Conservation (phyloP, 2,797 vertebrate genomes). For the Sciurus vulgaris region DNA sequence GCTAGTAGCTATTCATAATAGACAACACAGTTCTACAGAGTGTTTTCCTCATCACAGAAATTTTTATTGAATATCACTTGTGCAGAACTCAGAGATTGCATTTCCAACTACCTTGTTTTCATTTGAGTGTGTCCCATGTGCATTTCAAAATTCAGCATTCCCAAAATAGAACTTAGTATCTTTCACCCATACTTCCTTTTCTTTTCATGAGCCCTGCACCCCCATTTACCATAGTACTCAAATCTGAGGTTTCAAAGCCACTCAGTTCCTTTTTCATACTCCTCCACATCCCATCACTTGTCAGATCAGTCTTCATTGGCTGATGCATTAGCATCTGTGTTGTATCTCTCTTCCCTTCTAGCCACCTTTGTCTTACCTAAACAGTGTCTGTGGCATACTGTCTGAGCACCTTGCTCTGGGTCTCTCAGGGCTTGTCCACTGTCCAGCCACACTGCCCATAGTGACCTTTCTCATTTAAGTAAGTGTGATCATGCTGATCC, state of each 20-base stretch:
- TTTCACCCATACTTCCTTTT: neutral
- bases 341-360: neutral
- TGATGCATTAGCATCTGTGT: neutral
- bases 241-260: constrained; percentile 14
- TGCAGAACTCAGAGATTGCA: constrained; percentile 1
- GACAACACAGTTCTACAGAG: neutral
- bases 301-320: neutral
- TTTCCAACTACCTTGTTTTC: neutral
- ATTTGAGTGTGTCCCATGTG: neutral
- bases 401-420: neutral
- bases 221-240: neutral
- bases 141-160: constrained; percentile 25
- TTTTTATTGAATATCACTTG: neutral
- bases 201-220: neutral
- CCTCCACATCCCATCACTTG: neutral
- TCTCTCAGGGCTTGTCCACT: neutral
- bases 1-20: neutral
- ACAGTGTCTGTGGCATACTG: neutral
- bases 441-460: neutral
- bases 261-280: neutral
- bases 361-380: neutral
- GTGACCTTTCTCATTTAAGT: neutral
- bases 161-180: neutral
- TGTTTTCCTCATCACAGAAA: constrained; percentile 12
- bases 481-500: neutral